Base-by-base conservation (phyloP, 2,113 vertebrate genomes). In the Amblyornis subalaris region DNA sequence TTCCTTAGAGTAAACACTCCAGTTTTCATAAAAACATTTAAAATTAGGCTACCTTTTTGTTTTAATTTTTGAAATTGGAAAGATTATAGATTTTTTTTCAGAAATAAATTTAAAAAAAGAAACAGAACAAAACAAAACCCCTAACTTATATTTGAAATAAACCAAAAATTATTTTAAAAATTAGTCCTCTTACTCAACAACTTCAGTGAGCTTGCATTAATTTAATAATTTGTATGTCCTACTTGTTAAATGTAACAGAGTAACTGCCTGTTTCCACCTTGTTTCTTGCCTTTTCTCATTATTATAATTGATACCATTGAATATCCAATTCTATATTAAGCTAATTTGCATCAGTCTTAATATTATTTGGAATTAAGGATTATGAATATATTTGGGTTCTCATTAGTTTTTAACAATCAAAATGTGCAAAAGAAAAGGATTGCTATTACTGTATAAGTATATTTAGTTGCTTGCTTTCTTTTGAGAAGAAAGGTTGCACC, bases 371-470 rank as follows among this genome's bases (percentile, higher is more conserved):
- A 90, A 74, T 47, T 69, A 85, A 72, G 40, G 23, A 83, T 81
- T 95, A 78, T 64, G 60, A 40, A 45, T 92, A 42, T 76, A 79
- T 88, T 92, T 88, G 48, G 7, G 81, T 87, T 96, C 73, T 96
- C 23, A 55, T 86, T 96, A 76, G 62, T 69, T 85, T 95, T 81
- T 85, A 60, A 89, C 19, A 96, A 82, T 76, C 62, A 81, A 91
- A 93, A 88, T 64, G 20, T 61, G 9, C 6, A 82, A 55, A 48
- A 64, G n/a, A 38, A 66, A 93, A 76, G 17, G 12, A 72, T 55
- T 90, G 38, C 21, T 94, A 25, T 71, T 60, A 76, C 5, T 8
- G 3, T 54, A 72, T 54, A 45, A 48, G 35, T 81, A 58, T 75
- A 93, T 88, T 84, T 58, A 48, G 11, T 75, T 44, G 14, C 7